phyloP scores from a whole-genome alignment of 2,888 invertebrate species.

The Cosmia trapezina region DNA sequence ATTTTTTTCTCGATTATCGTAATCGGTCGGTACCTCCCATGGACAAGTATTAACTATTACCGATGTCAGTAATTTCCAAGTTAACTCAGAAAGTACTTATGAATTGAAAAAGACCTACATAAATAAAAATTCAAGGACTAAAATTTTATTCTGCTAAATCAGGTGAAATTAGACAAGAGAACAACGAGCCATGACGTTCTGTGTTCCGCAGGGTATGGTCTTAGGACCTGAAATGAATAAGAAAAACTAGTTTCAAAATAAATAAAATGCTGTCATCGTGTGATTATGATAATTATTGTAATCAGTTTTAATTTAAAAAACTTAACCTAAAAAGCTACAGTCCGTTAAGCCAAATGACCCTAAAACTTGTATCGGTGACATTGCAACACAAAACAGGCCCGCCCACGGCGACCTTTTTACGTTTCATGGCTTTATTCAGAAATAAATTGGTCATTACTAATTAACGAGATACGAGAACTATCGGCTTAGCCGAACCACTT shows the following conservation, averaged over 20 bases:
- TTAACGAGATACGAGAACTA: conserved; percentile 53
- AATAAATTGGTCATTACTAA: conserved; percentile 56
- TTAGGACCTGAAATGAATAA: neutral
- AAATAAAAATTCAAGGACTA: neutral
- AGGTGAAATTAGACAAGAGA: neutral
- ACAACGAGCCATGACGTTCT: neutral
- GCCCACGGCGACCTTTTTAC: conserved; percentile 52
- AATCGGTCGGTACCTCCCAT: too few species aligned
- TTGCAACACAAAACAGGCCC: conserved; percentile 47
- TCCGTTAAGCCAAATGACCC: conserved; percentile 18
- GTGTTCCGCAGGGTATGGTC: conserved; percentile 9
- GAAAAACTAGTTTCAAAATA: neutral
- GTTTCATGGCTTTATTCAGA: conserved; percentile 48
- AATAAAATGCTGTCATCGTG: neutral
- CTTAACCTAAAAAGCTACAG: neutral
- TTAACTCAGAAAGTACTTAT: too few species aligned
- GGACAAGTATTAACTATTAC: too few species aligned
- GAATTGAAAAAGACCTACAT: too few species aligned
- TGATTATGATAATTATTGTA: neutral
- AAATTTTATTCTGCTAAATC: neutral
- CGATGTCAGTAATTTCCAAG: too few species aligned
- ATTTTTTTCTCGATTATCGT: too few species aligned
- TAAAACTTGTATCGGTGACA: conserved; percentile 33
- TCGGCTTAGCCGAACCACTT: conserved; percentile 45
- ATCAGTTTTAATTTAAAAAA: neutral